Evolutionary conservation across 2,797 vertebrate species (phyloP), one percentile per base, ranked within the genome.

Genomic region (Cephalopachus bancanus): DNA sequence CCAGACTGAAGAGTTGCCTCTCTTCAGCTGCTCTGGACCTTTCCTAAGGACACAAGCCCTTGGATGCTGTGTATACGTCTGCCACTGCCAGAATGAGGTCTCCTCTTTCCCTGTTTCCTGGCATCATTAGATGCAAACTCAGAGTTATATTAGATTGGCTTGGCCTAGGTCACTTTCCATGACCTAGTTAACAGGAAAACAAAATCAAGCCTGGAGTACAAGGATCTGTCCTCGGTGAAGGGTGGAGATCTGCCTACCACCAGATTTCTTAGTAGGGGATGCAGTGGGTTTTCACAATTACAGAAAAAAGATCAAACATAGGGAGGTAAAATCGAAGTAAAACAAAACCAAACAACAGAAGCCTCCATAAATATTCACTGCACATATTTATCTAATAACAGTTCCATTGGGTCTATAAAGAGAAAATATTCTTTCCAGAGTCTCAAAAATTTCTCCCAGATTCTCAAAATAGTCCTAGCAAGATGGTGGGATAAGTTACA

Each of bases 41-140:
- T 26, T 11, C 3, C 9, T 4, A 22, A 33, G 1, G 37, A 14
- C 10, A 2, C 1, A 3, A 28, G 20, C 14, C 10, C 3, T 14
- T 44, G 51, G n/a, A 14, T 3, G 1, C 14, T 62, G 6, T 33
- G 44, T 8, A 1, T 4, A 12, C 64, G 44, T 91, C 26, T 15
- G 33, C 10, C 37, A 37, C 37, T 37, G 37, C 37, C 37, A 37
- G 37, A 37, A 37, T 37, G 37, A 37, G 37, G 37, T 37, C 37
- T 37, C 11, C 49, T 37, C 9, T 33, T 6, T 65, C 5, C 11
- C 0, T 67, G 51, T 11, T 49, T 53, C 59, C n/a, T 81, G 12
- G 33, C 20, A 64, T 64, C 9, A 9, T 62, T 30, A 26, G 30
- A 72, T 57, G 22, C 3, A 81, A 80, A 80, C 67, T 72, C 51